These are phyloP conservation scores for Arenicola marina DNA, from an alignment of 2,888 invertebrate genomes.

Conservation along the genomic window DNA sequence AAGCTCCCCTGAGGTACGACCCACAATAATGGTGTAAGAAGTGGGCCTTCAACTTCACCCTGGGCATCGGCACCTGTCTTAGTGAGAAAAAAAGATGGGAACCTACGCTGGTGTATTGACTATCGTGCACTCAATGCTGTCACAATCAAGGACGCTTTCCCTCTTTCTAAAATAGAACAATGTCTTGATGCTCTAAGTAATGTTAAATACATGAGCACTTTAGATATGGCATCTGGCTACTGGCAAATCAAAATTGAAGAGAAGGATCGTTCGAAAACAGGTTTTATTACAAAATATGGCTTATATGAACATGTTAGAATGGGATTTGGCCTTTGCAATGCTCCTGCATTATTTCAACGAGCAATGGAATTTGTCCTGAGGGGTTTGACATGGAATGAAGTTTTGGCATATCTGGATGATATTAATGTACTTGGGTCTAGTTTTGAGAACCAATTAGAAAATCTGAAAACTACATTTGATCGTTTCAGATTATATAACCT, in stretches of 20 bases:
- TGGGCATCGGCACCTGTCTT: not conserved
- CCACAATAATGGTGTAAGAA: too few species aligned
- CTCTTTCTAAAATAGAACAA: not conserved
- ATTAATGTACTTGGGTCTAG: not conserved
- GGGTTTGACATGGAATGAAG: not conserved
- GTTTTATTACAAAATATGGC: not conserved
- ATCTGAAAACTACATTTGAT: constrained; percentile 23
- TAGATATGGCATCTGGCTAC: constrained; percentile 1
- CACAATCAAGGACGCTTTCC: not conserved
- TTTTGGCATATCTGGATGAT: constrained; percentile 8
- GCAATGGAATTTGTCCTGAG: not conserved
- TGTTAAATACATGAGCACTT: not conserved
- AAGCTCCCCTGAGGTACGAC: too few species aligned
- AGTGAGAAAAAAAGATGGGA: constrained; percentile 2
- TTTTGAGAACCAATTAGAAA: constrained; percentile 24
- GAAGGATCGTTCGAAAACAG: not conserved
- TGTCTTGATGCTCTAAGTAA: not conserved
- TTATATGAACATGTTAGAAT: not conserved
- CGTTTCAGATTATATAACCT: constrained; percentile 12
- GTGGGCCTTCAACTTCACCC: not conserved
- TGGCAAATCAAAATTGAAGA: not conserved
- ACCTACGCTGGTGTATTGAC: not conserved
- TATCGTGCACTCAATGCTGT: not conserved
- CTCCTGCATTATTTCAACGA: constrained; percentile 5
- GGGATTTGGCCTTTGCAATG: constrained; percentile 10